phyloP scores from a whole-genome alignment of 1,140 invertebrate species.

The Formica exsecta region DNA sequence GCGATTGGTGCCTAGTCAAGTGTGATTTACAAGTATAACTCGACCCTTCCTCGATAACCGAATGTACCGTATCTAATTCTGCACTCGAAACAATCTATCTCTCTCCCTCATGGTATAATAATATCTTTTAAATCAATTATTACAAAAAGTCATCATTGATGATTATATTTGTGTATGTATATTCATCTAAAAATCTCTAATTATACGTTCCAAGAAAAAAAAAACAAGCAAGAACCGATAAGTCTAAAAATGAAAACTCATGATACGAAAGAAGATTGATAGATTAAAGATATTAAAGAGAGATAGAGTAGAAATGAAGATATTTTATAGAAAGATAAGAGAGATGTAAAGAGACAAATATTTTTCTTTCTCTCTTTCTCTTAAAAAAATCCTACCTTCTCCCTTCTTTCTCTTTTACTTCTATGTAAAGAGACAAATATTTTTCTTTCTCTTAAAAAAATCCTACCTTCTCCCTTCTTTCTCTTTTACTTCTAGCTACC shows the following conservation, averaged over 20 bases:
- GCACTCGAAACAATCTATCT: background rate
- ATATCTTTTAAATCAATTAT: background rate
- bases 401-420: no score
- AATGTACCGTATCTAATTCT: conserved; percentile 27
- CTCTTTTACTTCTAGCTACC: background rate
- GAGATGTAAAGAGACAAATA: background rate
- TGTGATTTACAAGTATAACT: conserved; percentile 59
- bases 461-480: background rate
- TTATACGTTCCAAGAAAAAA: background rate
- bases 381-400: conserved; percentile 12
- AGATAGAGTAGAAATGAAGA: no score
- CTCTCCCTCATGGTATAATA: background rate
- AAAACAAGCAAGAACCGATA: background rate
- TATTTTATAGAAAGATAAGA: background rate
- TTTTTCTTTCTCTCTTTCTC: conserved; percentile 3
- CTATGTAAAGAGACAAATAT: conserved; percentile 1
- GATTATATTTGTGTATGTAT: background rate
- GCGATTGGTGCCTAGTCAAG: conserved; percentile 38
- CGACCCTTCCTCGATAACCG: background rate
- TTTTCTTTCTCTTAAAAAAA: conserved; percentile 28
- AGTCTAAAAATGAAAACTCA: background rate
- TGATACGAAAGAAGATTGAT: conserved; percentile 4
- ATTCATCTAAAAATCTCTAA: background rate
- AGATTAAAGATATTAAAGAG: background rate
- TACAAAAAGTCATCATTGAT: background rate